Percentiles rank a stretch among this genome's conserved stretches.
Conservation (phyloP, 2,797 vertebrate species). For the Syngnathus rostellatus region DNA sequence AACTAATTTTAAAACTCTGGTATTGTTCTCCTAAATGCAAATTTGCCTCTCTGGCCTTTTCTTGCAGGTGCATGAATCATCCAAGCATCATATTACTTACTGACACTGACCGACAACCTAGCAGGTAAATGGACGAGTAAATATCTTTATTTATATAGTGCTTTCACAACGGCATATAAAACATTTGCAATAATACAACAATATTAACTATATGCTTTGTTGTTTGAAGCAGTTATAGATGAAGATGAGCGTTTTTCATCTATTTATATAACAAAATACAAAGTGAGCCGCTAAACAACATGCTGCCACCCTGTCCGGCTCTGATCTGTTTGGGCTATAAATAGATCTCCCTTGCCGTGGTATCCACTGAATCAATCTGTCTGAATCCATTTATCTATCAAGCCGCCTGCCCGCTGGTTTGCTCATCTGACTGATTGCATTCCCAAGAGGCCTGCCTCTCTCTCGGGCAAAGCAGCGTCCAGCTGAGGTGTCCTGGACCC, state of each 20-base stretch:
- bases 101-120: conserved; percentile 7
- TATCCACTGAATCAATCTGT: conserved; percentile 47
- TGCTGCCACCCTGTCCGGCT: conserved; percentile 12
- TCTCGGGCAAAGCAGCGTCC: conserved; percentile 26
- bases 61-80: conserved; percentile 9
- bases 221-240: too few relatives aligned
- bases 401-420: conserved; percentile 32
- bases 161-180: too few relatives aligned
- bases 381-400: conserved; percentile 44
- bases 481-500: conserved; percentile 1
- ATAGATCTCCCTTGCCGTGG: conserved; percentile 46
- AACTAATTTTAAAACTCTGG: background rate
- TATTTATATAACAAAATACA: conserved; percentile 44
- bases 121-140: conserved; percentile 14
- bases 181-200: too few relatives aligned
- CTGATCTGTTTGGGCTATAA: conserved; percentile 50
- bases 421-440: conserved; percentile 28
- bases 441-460: conserved; percentile 15
- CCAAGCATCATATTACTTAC: conserved; percentile 14
- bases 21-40: background rate
- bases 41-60: conserved; percentile 4
- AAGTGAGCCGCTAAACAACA: conserved; percentile 38
- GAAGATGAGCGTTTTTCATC: conserved; percentile 19
- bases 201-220: too few relatives aligned
- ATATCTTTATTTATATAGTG: too few relatives aligned